phyloP scores from a whole-genome alignment of 2,113 vertebrate genomes.

The Labeo rohita region DNA sequence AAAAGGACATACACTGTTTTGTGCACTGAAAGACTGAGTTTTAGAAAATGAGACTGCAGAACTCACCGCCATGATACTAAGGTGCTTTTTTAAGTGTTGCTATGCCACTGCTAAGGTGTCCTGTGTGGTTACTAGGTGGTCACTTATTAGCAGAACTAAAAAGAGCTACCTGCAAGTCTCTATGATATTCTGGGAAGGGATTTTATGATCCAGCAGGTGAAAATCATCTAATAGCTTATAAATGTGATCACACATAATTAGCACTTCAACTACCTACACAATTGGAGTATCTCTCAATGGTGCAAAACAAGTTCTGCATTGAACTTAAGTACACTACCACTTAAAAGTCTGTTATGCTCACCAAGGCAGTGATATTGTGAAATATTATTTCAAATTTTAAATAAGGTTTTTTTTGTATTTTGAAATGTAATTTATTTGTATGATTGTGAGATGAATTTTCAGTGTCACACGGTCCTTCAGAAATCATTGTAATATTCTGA shows the following conservation, averaged over 20 bases:
- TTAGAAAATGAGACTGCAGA: background rate
- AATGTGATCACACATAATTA: slow-evolving; percentile 6
- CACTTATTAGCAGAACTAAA: background rate
- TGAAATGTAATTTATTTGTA: too few species aligned
- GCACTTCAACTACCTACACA: background rate
- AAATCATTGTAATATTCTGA: too few species aligned
- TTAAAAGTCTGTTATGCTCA: too few species aligned
- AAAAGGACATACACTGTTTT: background rate
- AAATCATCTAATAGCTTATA: background rate
- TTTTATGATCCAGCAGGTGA: background rate
- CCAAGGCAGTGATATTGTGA: too few species aligned
- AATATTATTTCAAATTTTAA: too few species aligned
- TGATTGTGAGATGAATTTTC: too few species aligned
- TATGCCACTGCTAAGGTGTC: background rate
- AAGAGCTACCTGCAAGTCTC: background rate
- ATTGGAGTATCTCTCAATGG: background rate
- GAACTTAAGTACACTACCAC: background rate
- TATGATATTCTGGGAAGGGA: background rate
- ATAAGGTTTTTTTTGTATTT: too few species aligned
- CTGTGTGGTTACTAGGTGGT: background rate
- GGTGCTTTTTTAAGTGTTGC: background rate
- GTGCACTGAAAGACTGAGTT: background rate
- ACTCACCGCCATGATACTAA: background rate
- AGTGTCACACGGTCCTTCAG: too few species aligned
- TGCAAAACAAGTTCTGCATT: background rate